Conservation (phyloP, 2,113 vertebrate genomes). For the Murina feae region DNA sequence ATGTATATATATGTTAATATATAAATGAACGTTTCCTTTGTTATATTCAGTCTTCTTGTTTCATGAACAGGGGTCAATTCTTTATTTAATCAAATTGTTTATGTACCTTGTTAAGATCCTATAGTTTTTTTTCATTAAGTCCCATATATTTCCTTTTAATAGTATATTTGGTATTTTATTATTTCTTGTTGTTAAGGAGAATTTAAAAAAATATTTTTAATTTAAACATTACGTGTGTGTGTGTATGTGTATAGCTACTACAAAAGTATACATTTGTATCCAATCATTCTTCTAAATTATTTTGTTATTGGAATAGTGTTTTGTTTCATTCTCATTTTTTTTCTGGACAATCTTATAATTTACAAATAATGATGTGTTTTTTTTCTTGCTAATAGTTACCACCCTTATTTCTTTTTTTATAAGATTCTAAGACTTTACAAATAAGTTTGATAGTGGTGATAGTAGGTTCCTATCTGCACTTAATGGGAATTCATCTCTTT, state of each 20-base stretch:
- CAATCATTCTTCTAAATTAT: not conserved
- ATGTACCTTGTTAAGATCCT: not conserved
- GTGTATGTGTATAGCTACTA: not conserved
- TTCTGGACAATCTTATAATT: not conserved
- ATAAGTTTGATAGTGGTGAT: not conserved
- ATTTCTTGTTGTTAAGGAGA: not conserved
- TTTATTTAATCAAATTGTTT: not conserved
- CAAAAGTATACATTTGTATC: not conserved
- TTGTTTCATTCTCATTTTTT: not conserved
- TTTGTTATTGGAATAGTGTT: not conserved
- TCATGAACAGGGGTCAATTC: not conserved
- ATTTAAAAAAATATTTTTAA: not conserved
- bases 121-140: not conserved
- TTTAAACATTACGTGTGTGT: not conserved
- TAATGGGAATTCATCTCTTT: not conserved
- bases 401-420: not conserved
- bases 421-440: not conserved
- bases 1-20: not conserved
- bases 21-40: not conserved
- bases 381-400: not conserved
- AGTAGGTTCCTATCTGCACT: not conserved
- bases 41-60: not conserved
- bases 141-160: not conserved
- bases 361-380: not conserved
- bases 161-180: not conserved